Base-by-base conservation (phyloP, 2,888 invertebrate genomes). In the Conomelus anceps region DNA sequence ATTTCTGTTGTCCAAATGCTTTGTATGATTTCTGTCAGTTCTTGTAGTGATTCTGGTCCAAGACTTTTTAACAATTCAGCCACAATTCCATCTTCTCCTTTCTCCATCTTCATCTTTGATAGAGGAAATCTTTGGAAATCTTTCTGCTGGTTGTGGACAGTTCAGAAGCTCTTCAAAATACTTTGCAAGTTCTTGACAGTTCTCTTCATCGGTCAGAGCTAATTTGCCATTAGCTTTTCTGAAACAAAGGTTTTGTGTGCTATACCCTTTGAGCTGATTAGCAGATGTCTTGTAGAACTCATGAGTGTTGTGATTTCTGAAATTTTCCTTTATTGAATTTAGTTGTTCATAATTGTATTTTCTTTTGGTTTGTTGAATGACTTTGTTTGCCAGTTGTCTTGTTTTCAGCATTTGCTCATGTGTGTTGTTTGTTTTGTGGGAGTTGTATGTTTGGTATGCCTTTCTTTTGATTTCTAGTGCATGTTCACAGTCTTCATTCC, bases 31-130 rank as follows among this genome's bases (percentile, higher is more conserved):
- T 90, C 23, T 41, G 88, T 23, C 24, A 90, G 34, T 87, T 63
- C 23, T 88, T 26, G 26, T 23, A 29, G 26, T 88, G 89, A 17
- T n/a, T 23, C 7, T n/a, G 86, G 26, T 24, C 88, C 88, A 20
- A 90, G 86, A 23, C 23, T 84, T 90, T 90, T 90, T 23, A 89
- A 87, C 17, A 90, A 23, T 88, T 89, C 90, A 22, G 89, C 86
- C 1, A 89, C 84, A 29, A 89, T 90, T 88, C 86, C 29, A 24
- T 90, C 90, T 24, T 88, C 41, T 88, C 88, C 88, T 22, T 89
- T 84, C 17, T 90, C 89, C 87, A 89, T 22, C n/a, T n/a, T n/a
- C n/a, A n/a, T n/a, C n/a, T n/a, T n/a, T n/a, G n/a, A n/a, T n/a
- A n/a, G n/a, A n/a, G n/a, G n/a, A n/a, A n/a, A n/a, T 29, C 24